Percentiles rank a stretch among this genome's conserved stretches.
phyloP scores from a whole-genome alignment of 2,888 invertebrate species.

The Leptinotarsa peninsularis region DNA sequence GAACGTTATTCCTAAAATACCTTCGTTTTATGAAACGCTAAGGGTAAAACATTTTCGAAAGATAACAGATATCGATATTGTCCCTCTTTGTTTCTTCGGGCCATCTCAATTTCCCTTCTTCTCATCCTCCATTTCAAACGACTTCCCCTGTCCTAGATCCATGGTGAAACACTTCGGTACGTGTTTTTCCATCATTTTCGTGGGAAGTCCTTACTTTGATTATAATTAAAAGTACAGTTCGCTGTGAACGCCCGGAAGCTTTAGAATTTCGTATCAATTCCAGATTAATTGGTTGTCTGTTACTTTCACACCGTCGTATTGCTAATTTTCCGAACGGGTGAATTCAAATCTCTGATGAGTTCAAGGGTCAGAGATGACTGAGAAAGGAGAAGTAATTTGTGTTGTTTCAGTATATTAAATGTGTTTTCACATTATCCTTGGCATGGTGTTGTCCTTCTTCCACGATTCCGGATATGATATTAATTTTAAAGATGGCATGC shows the following conservation, averaged over 20 bases:
- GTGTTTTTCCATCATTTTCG: conserved; percentile 4
- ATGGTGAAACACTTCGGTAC: neutral
- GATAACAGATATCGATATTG: neutral
- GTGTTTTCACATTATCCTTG: neutral
- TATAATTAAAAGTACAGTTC: neutral
- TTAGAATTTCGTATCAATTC: conserved; percentile 9
- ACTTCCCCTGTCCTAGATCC: neutral
- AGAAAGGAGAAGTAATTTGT: neutral
- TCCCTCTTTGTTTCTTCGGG: neutral
- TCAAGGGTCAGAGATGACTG: neutral
- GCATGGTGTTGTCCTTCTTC: too few species aligned
- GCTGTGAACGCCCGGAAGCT: conserved; percentile 1
- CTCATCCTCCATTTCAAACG: neutral
- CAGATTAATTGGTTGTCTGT: conserved; percentile 11
- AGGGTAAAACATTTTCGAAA: neutral
- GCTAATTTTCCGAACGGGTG: conserved; percentile 1
- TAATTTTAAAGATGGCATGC: too few species aligned
- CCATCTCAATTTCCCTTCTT: neutral
- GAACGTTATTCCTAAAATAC: too few species aligned
- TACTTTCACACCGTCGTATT: neutral
- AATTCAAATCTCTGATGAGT: neutral
- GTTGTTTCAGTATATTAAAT: neutral
- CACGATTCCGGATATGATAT: too few species aligned
- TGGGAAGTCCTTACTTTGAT: conserved; percentile 1
- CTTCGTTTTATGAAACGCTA: too few species aligned